Base-by-base conservation (phyloP, 1,140 invertebrate species). In the Daktulosphaira vitifoliae region DNA sequence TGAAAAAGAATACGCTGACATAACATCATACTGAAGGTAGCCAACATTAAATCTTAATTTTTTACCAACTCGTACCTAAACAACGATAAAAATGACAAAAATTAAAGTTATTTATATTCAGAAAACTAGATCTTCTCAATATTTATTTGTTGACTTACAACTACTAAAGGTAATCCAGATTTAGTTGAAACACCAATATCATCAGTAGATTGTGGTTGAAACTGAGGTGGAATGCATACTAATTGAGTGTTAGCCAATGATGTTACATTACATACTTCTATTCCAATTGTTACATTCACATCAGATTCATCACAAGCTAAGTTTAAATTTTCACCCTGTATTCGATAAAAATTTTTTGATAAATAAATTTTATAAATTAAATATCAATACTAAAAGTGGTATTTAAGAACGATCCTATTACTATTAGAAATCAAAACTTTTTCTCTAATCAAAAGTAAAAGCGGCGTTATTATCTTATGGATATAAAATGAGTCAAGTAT, bases 221-320 rank as follows among this genome's bases (percentile, higher is more conserved):
- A 78, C 71, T 88, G 85, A 2, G 92, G 92, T 11, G 92, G 92
- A 20, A 86, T 86, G 72, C 95, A 98, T 15, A 95, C 84, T 6
- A 98, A 76, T 73, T 96, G 92, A 18, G 83, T 87, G 70, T 85
- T 80, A 1, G 91, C 90, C 8, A 97, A 76, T 44, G 92, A 93
- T 2, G 93, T 96, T 2, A 97, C 88, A 77, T 96, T 97, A 72
- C 95, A 98, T 5, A 81, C 79, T 70, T 84, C 78, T 1, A 82
- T 84, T 0, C 96, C 94, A 68, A 99, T 92, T 9, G 88, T 92
- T 7, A 99, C 94, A 69, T 87, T 83, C 1, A 98, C 90, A 77
- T 96, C 93, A 20, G 87, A 84, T 76, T 96, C 91, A 74, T 92
- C 90, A 73, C 90, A 88, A 7, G 92, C 93, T 68, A 88, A 81